These are phyloP conservation scores for Scaptomyza montana DNA, from an alignment of 1,140 invertebrate genomes.

Conservation along the genomic window DNA sequence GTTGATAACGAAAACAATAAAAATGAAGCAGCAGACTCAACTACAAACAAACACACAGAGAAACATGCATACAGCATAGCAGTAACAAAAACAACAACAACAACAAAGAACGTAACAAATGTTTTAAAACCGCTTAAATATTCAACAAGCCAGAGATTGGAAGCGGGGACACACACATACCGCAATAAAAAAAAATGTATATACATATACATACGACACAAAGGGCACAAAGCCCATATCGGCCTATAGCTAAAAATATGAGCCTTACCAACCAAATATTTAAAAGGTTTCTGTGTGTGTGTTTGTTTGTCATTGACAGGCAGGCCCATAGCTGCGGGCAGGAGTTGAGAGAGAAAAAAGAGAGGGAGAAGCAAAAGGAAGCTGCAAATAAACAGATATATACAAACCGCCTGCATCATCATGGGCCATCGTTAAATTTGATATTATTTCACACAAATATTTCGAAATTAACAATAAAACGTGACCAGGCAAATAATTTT, in stretches of 20 bases:
- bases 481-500: slow-evolving; percentile 77
- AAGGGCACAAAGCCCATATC: slow-evolving; percentile 60
- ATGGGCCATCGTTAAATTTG: slow-evolving; percentile 67
- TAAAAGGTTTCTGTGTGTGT: slow-evolving; percentile 30
- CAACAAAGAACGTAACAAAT: slow-evolving; percentile 55
- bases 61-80: slow-evolving; percentile 7
- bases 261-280: slow-evolving; percentile 42
- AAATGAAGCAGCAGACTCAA: slow-evolving; percentile 33
- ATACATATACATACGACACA: slow-evolving; percentile 33
- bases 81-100: slow-evolving; percentile 5
- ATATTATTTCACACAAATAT: slow-evolving; percentile 76
- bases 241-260: slow-evolving; percentile 74
- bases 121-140: slow-evolving; percentile 78
- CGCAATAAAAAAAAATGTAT: neutral
- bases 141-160: slow-evolving; percentile 66
- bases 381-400: too few relatives aligned
- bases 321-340: slow-evolving; percentile 11
- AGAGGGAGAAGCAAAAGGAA: too few relatives aligned
- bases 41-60: slow-evolving; percentile 31
- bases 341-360: neutral
- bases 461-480: slow-evolving; percentile 79
- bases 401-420: slow-evolving; percentile 31
- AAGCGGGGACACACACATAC: slow-evolving; percentile 18
- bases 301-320: slow-evolving; percentile 5
- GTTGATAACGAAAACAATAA: slow-evolving; percentile 82